Conservation (phyloP, 2,113 vertebrate species). For the Dipodomys stephensi region DNA sequence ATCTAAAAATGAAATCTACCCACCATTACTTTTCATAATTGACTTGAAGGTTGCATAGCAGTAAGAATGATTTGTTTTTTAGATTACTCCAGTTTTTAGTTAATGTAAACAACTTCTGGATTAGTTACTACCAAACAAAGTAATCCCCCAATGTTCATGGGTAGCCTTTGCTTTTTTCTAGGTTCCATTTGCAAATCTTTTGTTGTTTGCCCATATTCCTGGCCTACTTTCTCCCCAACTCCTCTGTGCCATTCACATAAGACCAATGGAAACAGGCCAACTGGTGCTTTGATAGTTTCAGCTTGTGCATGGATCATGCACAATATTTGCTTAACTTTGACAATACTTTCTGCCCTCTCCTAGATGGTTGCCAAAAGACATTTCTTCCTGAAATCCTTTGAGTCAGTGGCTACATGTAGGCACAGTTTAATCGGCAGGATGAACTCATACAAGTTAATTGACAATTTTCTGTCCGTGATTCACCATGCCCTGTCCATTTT, state of each 20-base stretch:
- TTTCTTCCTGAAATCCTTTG: constrained; percentile 37
- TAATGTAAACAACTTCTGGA: neutral
- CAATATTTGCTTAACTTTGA: constrained; percentile 41
- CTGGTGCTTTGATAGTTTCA: neutral
- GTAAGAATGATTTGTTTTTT: neutral
- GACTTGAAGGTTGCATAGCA: neutral
- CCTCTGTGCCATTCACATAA: neutral
- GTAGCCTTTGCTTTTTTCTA: neutral
- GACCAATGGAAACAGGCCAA: neutral
- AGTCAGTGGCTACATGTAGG: constrained; percentile 48
- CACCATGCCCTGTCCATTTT: neutral
- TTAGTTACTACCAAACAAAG: neutral
- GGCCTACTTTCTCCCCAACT: accelerated
- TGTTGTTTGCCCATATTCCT: neutral
- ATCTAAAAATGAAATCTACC: neutral
- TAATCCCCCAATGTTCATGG: neutral
- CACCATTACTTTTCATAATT: neutral
- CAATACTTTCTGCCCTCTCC: constrained; percentile 54
- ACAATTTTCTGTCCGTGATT: constrained; percentile 33
- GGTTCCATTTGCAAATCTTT: neutral
- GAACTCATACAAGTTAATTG: constrained; percentile 33
- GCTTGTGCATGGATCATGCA: neutral
- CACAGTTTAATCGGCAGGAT: neutral
- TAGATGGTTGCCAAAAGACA: constrained; percentile 42
- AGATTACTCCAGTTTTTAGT: neutral